Evolutionary conservation across 2,888 invertebrate species (phyloP), one percentile per base, ranked within the genome.

Genomic region (Scaptomyza parva): DNA sequence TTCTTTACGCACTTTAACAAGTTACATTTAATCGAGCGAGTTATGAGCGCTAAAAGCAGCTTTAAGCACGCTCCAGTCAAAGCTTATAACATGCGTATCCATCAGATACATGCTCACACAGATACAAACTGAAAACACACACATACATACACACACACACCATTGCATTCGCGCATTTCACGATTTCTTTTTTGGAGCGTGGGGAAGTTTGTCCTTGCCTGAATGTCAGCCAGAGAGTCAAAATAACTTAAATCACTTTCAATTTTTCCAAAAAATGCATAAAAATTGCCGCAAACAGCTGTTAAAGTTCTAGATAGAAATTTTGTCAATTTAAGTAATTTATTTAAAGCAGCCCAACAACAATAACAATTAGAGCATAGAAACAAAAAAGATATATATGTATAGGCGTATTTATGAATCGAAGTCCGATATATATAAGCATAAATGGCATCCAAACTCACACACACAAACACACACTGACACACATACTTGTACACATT

Each of bases 161-260:
- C 20, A 18, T 22, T 55, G 40, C 43, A 51, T 57, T 63, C 70
- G 78, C 69, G 73, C 88, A 88, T 68, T 55, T 33, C n/a, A 78
- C 48, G n/a, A n/a, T n/a, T n/a, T n/a, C n/a, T 55, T 78, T 76
- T 81, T 47, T 18, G 26, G 35, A 41, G 37, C 3, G 24, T 9
- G 35, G 35, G 30, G 26, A 66, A 35, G 48, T 79, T 87, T 88
- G 89, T 86, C 89, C 88, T 86, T 86, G 88, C 39, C 65, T 88
- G 89, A 86, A 86, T 76, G 86, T 86, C 86, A 89, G 77, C 52
- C 41, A 30, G 14, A 28, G 30, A 39, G 43, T 69, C 50, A 43
- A 50, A 52, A 48, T 53, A 53, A 55, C 67, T 64, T 58, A 52
- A 81, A 65, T 71, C 65, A 70, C 62, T 74, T 68, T 76, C 48